Conservation (phyloP, 2,797 vertebrate genomes). For the Ciconia nigra region DNA sequence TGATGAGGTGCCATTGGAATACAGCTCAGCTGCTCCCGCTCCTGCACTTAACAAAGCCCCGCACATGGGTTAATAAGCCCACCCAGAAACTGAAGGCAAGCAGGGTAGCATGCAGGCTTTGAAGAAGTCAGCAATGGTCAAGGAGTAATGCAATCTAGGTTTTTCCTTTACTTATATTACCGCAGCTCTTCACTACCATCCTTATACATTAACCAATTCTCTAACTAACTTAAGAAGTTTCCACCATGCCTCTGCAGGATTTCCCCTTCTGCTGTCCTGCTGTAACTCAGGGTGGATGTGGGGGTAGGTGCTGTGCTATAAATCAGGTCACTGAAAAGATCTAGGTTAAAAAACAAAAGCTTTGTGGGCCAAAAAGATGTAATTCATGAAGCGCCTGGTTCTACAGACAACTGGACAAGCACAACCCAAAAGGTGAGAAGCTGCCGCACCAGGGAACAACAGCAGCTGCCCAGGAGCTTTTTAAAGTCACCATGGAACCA, state of each 20-base stretch:
- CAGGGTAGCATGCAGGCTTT: neutral
- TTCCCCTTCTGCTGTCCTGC: neutral
- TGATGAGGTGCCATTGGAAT: neutral
- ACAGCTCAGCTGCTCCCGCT: neutral
- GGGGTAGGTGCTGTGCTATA: neutral
- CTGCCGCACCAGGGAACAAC: neutral
- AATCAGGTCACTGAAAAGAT: neutral
- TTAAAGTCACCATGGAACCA: neutral
- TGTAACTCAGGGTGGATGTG: neutral
- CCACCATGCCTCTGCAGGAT: neutral
- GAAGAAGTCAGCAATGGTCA: neutral
- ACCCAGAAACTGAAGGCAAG: neutral
- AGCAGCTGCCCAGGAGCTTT: neutral
- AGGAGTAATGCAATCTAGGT: neutral
- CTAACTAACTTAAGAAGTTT: neutral
- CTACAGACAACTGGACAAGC: neutral
- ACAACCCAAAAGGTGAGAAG: neutral
- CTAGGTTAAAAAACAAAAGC: neutral
- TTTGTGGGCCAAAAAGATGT: neutral
- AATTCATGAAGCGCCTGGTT: neutral
- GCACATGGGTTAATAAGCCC: neutral
- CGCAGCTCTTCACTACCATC: neutral
- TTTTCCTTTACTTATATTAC: neutral
- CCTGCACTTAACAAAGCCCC: neutral
- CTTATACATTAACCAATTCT: neutral